phyloP scores from a whole-genome alignment of 2,797 vertebrate species.

The Notolabrus celidotus region DNA sequence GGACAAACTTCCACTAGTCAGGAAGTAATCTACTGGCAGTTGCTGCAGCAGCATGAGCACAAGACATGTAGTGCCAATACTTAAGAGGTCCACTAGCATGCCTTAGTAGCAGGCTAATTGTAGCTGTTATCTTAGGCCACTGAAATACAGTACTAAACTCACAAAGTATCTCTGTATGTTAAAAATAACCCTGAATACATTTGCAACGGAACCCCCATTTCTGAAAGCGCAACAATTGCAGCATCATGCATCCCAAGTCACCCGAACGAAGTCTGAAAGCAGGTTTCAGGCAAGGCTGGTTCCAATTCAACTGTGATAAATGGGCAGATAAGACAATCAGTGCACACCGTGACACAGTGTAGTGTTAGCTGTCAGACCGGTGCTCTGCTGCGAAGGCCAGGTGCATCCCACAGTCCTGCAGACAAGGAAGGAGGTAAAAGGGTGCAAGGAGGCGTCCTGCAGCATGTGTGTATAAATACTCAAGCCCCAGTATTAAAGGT shows the following conservation, averaged over 20 bases:
- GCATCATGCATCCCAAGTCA: slow-evolving; percentile 88
- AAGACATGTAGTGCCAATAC: slow-evolving; percentile 33
- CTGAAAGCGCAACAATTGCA: slow-evolving; percentile 80
- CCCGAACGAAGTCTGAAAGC: slow-evolving; percentile 89
- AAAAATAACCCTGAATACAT: slow-evolving; percentile 74
- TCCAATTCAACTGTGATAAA: slow-evolving; percentile 99
- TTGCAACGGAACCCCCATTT: slow-evolving; percentile 78
- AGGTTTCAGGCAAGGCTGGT: slow-evolving; percentile 97
- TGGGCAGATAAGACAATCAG: slow-evolving; percentile 99
- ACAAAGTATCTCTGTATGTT: slow-evolving; percentile 48
- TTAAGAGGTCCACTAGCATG: slow-evolving; percentile 17
- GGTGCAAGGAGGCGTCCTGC: slow-evolving; percentile 45
- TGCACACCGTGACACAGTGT: slow-evolving; percentile 90
- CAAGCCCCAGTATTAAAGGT: slow-evolving; percentile 55
- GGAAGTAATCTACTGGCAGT: slow-evolving; percentile 39
- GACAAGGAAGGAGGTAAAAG: slow-evolving; percentile 66
- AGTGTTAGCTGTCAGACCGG: slow-evolving; percentile 88
- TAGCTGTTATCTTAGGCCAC: slow-evolving; percentile 56
- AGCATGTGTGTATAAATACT: slow-evolving; percentile 59
- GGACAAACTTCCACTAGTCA: slow-evolving; percentile 35
- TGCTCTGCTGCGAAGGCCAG: slow-evolving; percentile 90
- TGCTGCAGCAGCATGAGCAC: slow-evolving; percentile 27
- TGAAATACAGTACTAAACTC: slow-evolving; percentile 53
- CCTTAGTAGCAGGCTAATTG: slow-evolving; percentile 48
- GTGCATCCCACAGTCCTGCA: slow-evolving; percentile 87